Base-by-base conservation (phyloP, 2,888 invertebrate species). In the Helicoverpa assulta region DNA sequence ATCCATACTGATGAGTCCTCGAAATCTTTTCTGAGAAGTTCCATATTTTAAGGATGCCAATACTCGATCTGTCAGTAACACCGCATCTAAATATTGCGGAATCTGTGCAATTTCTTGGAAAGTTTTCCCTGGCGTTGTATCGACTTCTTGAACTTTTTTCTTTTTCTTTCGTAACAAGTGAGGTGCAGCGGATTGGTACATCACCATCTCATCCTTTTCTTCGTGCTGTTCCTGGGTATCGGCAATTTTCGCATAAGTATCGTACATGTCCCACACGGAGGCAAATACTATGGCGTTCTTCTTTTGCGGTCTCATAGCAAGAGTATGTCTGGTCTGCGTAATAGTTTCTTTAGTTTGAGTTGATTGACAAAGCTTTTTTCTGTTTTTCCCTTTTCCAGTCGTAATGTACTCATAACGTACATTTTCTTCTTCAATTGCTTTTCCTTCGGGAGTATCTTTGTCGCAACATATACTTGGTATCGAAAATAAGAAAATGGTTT, bases 211-310 rank as follows among this genome's bases (percentile, higher is more conserved):
- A 54, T 96, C 96, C 10, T 93, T 91, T 56, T 91, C 89, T 69
- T 91, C 90, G 40, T 12, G 12, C n/a, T 84, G 83, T 1, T 82
- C 78, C 54, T 80, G 83, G 5, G 87, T 78, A 70, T 85, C 84
- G n/a, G 94, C 93, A 40, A 96, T 83, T 58, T 91, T 92, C 6
- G 94, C 93, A 80, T 97, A 97, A 0, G 97, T 97, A 85, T 98
- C 98, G 83, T 97, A 96, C 97, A 98, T 97, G 81, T 98, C 97
- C 96, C 98, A 98, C 85, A 97, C 95, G 0, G 98, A 98, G 0
- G 97, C 98, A 86, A 97, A 97, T 0, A 97, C 96, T 1, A 95
- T 94, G 3, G 96, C 96, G 83, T 97, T 96, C 63, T 91, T 95
- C 67, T 96, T 96, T 64, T 93, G 91, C 0, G 96, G 95, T 26